phyloP scores from a whole-genome alignment of 1,140 invertebrate genomes.

The Myzus persicae region DNA sequence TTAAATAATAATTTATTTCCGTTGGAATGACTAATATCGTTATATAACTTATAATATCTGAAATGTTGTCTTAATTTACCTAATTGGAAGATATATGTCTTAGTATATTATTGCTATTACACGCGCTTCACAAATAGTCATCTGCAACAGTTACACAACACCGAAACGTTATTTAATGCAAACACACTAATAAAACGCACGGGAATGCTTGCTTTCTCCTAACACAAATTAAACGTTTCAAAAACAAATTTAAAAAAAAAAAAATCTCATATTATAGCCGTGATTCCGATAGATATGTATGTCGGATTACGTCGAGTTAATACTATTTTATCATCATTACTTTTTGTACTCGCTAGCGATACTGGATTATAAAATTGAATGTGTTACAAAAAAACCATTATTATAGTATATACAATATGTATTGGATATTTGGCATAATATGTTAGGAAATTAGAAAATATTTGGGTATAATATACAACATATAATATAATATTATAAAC shows the following conservation, averaged over 20 bases:
- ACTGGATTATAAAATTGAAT: not conserved
- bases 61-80: not conserved
- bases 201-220: constrained; percentile 21
- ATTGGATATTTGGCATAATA: not conserved
- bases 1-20: not conserved
- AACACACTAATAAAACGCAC: constrained; percentile 8
- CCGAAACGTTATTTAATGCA: not conserved
- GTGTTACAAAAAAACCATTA: not conserved
- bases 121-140: not conserved
- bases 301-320: not conserved
- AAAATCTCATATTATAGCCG: not conserved
- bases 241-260: not conserved
- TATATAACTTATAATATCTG: not conserved
- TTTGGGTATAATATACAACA: not conserved
- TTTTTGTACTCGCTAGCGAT: not conserved
- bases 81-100: not conserved
- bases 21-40: not conserved
- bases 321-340: not conserved
- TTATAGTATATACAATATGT: not conserved
- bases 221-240: not conserved
- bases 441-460: not conserved
- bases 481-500: not conserved
- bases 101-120: not conserved
- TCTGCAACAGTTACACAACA: not conserved
- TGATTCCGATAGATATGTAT: not conserved